Base-by-base conservation (phyloP, 2,888 invertebrate genomes). In the Rhodophaea formosa region DNA sequence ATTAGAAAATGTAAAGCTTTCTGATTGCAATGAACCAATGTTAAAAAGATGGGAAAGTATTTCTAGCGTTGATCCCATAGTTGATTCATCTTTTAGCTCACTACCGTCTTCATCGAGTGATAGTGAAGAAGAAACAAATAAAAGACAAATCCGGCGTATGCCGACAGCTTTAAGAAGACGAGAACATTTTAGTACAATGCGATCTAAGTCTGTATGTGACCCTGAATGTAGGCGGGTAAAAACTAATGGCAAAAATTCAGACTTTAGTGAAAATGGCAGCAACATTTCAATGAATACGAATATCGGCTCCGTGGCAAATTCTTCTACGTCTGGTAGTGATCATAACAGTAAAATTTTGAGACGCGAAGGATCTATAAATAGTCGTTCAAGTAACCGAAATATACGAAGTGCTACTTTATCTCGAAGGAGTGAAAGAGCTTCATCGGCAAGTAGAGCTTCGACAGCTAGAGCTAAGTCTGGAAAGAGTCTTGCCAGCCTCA, bases 51-150 rank as follows among this genome's bases (percentile, higher is more conserved):
- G 93, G 85, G 93, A 93, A 65, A 95, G 95, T 71, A 91, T 94
- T 44, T 95, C 95, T 0, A 95, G 95, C 71, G 91, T 95, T 16
- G 95, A 95, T 54, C 95, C 95, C 14, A 93, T 95, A 64, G 89
- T 94, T 29, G 95, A 96, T 82, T 95, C 93, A 45, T 94, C 94
- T 39, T 92, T 93, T 56, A 93, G 93, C 67, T 94, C 93, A 44
- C 82, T 93, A 51, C 93, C 93, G 54, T 86, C 89, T 29, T 89
- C 91, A 0, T 82, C 83, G 30, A 91, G 91, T 62, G 92, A 92
- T 15, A 92, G 86, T 70, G 86, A 92, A 70, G 87, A 88, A 62
- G 87, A 90, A 63, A 72, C 74, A 7, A 83, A 79, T 57, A 88
- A 88, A 70, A 79, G 77, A 64, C 80, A 79, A 46, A 62, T 86